Conservation (phyloP, 2,113 vertebrate genomes). For the Columba livia region DNA sequence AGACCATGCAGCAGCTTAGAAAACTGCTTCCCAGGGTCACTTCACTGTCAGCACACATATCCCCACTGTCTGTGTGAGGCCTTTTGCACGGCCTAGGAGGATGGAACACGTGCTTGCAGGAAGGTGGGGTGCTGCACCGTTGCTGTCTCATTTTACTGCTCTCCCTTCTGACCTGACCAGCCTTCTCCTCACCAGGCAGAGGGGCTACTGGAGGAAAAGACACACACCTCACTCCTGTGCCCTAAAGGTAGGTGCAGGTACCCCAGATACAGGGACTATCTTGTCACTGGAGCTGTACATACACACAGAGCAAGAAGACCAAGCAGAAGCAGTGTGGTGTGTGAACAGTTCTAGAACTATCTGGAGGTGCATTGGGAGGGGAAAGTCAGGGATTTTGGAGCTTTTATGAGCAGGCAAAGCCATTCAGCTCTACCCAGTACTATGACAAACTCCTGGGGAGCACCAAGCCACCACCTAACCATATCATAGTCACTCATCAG, state of each 20-base stretch:
- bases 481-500: not conserved
- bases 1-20: not conserved
- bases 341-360: not conserved
- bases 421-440: not conserved
- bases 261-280: not conserved
- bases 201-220: slow-evolving; percentile 58
- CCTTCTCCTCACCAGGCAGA: slow-evolving; percentile 41
- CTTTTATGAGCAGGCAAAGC: not conserved
- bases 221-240: slow-evolving; percentile 55
- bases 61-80: not conserved
- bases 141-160: not conserved
- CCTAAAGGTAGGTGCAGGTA: slow-evolving; percentile 38
- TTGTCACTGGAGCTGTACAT: not conserved
- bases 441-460: not conserved
- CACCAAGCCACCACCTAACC: not conserved
- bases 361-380: not conserved
- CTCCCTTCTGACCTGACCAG: not conserved
- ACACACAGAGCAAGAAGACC: not conserved
- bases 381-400: not conserved
- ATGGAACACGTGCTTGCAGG: not conserved
- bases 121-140: not conserved
- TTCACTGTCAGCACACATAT: no score
- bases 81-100: not conserved
- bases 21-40: not conserved
- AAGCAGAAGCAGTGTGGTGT: not conserved